A percentile compares a stretch with the other conserved stretches of the same genome.
Evolutionary conservation across 2,797 vertebrate genomes (phyloP).

Genomic region (Enteromius fasciolatus): DNA sequence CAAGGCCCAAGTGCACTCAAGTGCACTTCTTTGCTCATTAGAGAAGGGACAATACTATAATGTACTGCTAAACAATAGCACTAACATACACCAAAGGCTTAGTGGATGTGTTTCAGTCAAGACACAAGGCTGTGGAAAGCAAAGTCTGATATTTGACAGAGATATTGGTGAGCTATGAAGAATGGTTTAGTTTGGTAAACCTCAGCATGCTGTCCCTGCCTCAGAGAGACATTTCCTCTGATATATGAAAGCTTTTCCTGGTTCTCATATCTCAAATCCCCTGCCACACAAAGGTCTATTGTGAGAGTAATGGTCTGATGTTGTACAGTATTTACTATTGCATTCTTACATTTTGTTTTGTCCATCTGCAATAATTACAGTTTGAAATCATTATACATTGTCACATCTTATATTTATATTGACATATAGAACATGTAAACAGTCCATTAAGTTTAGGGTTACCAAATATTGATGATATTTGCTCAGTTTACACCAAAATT

Average conservation of each 20-base stretch:
- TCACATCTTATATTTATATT: background rate
- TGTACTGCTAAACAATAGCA: background rate
- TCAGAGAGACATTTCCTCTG: constrained; percentile 44
- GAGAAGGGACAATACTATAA: background rate
- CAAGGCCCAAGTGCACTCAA: background rate
- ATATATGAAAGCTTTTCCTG: constrained; percentile 48
- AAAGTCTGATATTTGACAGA: constrained; percentile 37
- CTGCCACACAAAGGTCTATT: constrained; percentile 29
- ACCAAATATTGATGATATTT: background rate
- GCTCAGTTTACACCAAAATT: background rate
- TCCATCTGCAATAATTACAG: background rate
- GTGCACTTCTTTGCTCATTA: background rate
- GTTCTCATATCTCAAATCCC: constrained; percentile 44
- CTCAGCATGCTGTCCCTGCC: constrained; percentile 41
- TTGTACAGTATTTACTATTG: constrained; percentile 1
- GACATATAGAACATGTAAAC: background rate
- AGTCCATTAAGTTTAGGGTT: background rate
- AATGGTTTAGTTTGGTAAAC: constrained; percentile 32
- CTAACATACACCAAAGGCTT: background rate
- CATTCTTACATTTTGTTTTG: background rate
- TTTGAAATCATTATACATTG: background rate
- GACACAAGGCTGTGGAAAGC: background rate
- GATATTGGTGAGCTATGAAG: constrained; percentile 38
- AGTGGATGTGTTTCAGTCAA: constrained; percentile 1
- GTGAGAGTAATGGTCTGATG: constrained; percentile 30